Conservation (phyloP, 2,888 invertebrate species). For the Troides aeacus region DNA sequence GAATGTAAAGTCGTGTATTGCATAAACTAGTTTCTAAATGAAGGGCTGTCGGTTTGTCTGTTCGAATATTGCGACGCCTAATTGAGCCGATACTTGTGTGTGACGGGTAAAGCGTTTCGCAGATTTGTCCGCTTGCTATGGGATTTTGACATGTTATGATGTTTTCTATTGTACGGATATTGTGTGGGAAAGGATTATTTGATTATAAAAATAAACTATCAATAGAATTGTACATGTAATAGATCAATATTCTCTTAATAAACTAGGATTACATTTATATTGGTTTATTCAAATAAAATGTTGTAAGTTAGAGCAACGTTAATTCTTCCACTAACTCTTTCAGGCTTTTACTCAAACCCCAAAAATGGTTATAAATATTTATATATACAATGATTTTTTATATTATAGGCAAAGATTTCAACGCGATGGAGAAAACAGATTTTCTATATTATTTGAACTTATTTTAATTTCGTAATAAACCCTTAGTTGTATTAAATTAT, state of each 20-base stretch:
- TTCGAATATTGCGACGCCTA: constrained; percentile 54
- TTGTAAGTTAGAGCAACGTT: too few relatives aligned
- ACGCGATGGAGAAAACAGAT: too few relatives aligned
- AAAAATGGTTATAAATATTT: too few relatives aligned
- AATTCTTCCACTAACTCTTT: too few relatives aligned
- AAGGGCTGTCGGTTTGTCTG: constrained; percentile 40
- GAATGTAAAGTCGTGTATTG: background rate
- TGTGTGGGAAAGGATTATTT: constrained; percentile 50
- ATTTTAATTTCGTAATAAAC: background rate
- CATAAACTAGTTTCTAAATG: background rate
- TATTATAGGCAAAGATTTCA: too few relatives aligned
- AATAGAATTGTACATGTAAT: too few relatives aligned
- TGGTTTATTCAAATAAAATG: too few relatives aligned
- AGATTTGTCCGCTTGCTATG: constrained; percentile 48
- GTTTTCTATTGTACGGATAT: constrained; percentile 34
- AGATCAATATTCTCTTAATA: too few relatives aligned
- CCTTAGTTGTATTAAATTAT: background rate
- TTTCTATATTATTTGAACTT: too few relatives aligned
- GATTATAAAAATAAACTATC: background rate
- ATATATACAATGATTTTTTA: too few relatives aligned
- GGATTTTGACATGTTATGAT: constrained; percentile 53
- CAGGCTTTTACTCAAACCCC: too few relatives aligned
- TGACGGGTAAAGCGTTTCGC: constrained; percentile 48
- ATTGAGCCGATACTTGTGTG: constrained; percentile 55
- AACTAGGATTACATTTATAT: too few relatives aligned